Evolutionary conservation across 2,888 invertebrate genomes (phyloP).

Genomic region (Masnerella sp.): DNA sequence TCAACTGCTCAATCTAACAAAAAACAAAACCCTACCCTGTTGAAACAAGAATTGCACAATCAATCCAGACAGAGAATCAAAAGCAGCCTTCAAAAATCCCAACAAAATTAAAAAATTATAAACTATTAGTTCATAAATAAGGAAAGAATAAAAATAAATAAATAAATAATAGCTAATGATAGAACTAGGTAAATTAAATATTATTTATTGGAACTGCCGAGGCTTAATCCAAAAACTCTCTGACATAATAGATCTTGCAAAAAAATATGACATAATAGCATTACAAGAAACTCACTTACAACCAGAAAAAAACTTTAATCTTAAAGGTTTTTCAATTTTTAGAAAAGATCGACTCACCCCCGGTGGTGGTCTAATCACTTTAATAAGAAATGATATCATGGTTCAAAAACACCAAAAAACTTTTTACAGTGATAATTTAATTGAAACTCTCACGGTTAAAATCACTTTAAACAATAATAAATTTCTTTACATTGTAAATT

Average conservation of each 20-base stretch:
- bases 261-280: conserved; percentile 1
- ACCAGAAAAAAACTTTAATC: neutral
- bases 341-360: neutral
- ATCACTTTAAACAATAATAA: too few species aligned
- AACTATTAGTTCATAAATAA: too few species aligned
- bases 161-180: too few species aligned
- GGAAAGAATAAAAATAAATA: too few species aligned
- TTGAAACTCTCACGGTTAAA: neutral
- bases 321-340: neutral
- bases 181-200: neutral
- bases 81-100: too few species aligned
- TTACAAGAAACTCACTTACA: conserved; percentile 2
- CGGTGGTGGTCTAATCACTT: neutral
- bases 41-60: too few species aligned
- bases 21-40: too few species aligned
- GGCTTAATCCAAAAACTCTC: neutral
- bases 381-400: neutral
- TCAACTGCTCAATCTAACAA: too few species aligned
- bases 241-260: neutral
- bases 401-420: neutral
- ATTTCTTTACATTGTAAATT: too few species aligned
- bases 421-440: neutral
- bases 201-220: neutral
- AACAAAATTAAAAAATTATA: too few species aligned
- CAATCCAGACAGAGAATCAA: too few species aligned